These are phyloP conservation scores for Salpingus planirostris DNA, from an alignment of 2,888 invertebrate genomes.

Conservation along the genomic window DNA sequence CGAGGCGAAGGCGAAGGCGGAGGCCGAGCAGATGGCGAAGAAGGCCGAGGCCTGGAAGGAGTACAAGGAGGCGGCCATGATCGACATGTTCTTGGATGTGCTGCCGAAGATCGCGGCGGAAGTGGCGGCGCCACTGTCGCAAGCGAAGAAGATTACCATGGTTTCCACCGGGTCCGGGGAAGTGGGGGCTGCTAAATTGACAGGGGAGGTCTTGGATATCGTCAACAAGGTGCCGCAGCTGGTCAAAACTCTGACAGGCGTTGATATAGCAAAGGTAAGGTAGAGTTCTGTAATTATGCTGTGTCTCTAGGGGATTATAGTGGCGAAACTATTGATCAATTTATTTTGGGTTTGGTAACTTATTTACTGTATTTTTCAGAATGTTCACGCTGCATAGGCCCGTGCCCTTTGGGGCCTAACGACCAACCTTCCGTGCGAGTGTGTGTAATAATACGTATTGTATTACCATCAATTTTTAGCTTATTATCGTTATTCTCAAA, in stretches of 20 bases:
- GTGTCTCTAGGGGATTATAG: neutral
- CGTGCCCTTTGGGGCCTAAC: conserved; percentile 5
- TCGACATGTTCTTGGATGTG: conserved; percentile 93
- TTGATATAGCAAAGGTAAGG: conserved; percentile 79
- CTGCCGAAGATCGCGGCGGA: conserved; percentile 97
- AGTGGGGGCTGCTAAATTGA: conserved; percentile 88
- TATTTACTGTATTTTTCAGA: conserved; percentile 6
- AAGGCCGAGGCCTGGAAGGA: conserved; percentile 97
- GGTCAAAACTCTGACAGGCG: conserved; percentile 87
- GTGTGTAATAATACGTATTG: conserved; percentile 3
- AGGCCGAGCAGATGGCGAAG: conserved; percentile 94
- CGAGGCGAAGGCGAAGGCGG: conserved; percentile 89
- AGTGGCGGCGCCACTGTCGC: conserved; percentile 89
- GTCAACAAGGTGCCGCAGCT: conserved; percentile 86
- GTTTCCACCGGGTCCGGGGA: conserved; percentile 87
- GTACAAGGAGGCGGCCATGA: conserved; percentile 91
- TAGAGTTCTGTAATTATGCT: too few relatives aligned
- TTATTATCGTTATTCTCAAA: conserved; percentile 2
- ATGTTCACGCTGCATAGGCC: conserved; percentile 11
- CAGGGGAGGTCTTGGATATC: conserved; percentile 88
- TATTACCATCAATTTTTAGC: neutral
- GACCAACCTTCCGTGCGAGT: conserved; percentile 9
- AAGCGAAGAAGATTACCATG: conserved; percentile 94
- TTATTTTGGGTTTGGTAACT: neutral
- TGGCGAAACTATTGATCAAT: neutral